These are phyloP conservation scores for Ptychochromis oligacanthus DNA, from an alignment of 2,113 vertebrate genomes.

Conservation along the genomic window DNA sequence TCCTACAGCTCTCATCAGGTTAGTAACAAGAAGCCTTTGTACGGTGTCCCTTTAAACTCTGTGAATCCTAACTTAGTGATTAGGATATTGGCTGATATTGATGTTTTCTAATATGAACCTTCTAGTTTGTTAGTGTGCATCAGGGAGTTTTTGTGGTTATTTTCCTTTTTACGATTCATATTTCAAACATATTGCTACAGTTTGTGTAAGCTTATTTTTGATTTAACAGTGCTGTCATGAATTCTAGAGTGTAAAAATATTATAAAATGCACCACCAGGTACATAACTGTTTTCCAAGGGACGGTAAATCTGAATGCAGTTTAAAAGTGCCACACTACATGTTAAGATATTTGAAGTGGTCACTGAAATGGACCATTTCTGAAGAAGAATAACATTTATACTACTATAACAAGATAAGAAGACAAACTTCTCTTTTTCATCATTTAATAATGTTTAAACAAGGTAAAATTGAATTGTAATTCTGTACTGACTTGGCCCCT, in stretches of 20 bases:
- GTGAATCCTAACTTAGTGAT: fast-evolving
- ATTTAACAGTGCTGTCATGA: background rate
- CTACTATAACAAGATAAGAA: background rate
- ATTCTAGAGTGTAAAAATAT: fast-evolving
- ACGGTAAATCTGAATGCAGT: background rate
- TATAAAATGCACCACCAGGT: background rate
- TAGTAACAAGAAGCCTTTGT: constrained; percentile 32
- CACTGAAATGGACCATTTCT: background rate
- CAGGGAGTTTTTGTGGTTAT: background rate
- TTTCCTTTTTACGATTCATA: too few relatives aligned
- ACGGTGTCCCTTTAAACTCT: too few relatives aligned
- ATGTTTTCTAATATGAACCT: background rate
- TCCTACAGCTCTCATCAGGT: constrained; percentile 95
- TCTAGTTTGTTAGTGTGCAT: background rate
- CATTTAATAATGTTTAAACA: background rate
- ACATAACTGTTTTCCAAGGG: background rate
- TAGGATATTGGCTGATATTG: background rate
- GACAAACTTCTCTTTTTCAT: fast-evolving
- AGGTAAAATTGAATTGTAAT: background rate
- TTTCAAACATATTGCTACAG: background rate
- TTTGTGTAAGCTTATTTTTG: background rate
- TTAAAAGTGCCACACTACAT: too few relatives aligned
- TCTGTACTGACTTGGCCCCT: background rate
- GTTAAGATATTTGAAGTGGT: background rate
- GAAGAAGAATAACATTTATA: background rate